A percentile compares a stretch with the other conserved stretches of the same genome.
Evolutionary conservation across 1,140 invertebrate genomes (phyloP).

Genomic region (Cydia amplana): DNA sequence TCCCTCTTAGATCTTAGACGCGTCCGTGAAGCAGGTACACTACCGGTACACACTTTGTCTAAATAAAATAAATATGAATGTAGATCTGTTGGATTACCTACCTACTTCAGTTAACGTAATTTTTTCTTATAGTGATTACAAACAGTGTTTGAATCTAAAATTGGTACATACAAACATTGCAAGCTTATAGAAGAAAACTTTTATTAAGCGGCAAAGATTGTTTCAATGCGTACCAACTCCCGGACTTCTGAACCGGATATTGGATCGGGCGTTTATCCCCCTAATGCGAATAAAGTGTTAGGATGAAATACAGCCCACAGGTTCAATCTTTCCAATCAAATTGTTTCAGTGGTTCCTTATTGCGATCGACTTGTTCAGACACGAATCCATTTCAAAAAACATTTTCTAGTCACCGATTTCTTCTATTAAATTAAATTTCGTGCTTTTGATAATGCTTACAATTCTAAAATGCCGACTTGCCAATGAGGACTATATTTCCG

Average conservation of each 20-base stretch:
- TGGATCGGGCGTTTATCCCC: not conserved
- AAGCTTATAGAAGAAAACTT: not conserved
- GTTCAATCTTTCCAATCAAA: not conserved
- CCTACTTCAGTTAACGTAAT: not conserved
- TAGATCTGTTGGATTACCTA: too few species aligned
- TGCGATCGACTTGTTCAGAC: not conserved
- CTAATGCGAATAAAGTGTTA: slow-evolving; percentile 1
- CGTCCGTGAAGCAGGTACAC: not conserved
- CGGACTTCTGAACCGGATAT: not conserved
- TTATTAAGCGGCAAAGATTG: not conserved
- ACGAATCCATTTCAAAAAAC: too few species aligned
- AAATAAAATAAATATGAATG: too few species aligned
- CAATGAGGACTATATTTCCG: too few species aligned
- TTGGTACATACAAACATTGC: not conserved
- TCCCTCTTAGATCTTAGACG: not conserved
- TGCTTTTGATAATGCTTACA: too few species aligned
- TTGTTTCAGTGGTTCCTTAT: not conserved
- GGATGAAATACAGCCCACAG: not conserved
- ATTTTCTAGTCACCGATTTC: too few species aligned
- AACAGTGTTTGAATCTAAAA: not conserved
- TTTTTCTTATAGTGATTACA: not conserved
- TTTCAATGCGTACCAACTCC: slow-evolving; percentile 6
- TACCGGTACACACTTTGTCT: too few species aligned
- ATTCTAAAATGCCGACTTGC: too few species aligned
- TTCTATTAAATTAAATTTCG: too few species aligned